Evolutionary conservation across 2,888 invertebrate genomes (phyloP).

Genomic region (Lycia hirtaria): DNA sequence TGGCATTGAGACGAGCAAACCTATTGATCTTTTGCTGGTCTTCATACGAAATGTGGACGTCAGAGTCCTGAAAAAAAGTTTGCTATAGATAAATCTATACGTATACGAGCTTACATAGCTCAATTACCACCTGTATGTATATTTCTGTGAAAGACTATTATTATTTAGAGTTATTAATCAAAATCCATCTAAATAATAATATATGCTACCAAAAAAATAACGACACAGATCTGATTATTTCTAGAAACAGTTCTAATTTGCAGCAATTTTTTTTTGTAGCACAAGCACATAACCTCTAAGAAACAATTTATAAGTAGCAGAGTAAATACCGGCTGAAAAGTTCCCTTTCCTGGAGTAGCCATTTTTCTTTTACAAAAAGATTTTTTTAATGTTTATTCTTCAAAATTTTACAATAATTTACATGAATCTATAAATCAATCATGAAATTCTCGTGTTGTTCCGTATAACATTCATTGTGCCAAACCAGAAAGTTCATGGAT

Average conservation of each 20-base stretch:
- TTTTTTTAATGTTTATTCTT: neutral
- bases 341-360: constrained; percentile 86
- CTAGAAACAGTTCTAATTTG: neutral
- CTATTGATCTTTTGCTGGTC: constrained; percentile 99
- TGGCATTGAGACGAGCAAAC: constrained; percentile 97
- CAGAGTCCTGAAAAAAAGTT: constrained; percentile 88
- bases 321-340: constrained; percentile 88
- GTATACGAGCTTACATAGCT: neutral
- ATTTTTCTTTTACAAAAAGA: constrained; percentile 43
- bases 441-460: too few species aligned
- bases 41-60: constrained; percentile 97
- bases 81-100: neutral
- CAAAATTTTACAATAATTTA: neutral
- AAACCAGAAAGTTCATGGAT: too few species aligned
- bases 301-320: constrained; percentile 5
- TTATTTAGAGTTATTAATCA: neutral
- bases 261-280: neutral
- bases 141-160: neutral
- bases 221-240: neutral
- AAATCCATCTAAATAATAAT: neutral
- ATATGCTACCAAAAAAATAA: neutral
- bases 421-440: too few species aligned
- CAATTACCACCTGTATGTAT: neutral
- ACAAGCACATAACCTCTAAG: constrained; percentile 21
- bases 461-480: too few species aligned